These are phyloP conservation scores for Mimachlamys varia DNA, from an alignment of 2,888 invertebrate species.

Conservation along the genomic window DNA sequence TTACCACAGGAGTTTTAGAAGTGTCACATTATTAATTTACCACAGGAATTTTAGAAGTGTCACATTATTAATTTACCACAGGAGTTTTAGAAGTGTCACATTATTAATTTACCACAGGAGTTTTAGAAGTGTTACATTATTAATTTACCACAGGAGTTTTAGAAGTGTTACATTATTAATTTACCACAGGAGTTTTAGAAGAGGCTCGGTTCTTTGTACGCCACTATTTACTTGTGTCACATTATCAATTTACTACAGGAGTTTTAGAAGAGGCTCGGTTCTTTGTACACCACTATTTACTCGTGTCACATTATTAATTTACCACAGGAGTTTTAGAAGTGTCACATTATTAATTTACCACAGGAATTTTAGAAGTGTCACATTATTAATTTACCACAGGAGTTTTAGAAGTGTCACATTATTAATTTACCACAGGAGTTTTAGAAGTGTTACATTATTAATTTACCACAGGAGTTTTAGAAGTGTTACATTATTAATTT, in stretches of 20 bases:
- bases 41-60: constrained; percentile 90
- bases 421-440: constrained; percentile 83
- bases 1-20: constrained; percentile 87
- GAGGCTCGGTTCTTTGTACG: constrained; percentile 86
- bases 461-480: constrained; percentile 86
- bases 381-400: constrained; percentile 78
- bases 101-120: constrained; percentile 80
- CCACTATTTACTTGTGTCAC: too few relatives aligned
- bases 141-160: constrained; percentile 85
- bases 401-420: constrained; percentile 88
- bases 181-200: constrained; percentile 87
- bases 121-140: constrained; percentile 89
- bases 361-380: constrained; percentile 89
- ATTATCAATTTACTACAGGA: constrained; percentile 78
- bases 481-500: constrained; percentile 84
- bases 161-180: constrained; percentile 85
- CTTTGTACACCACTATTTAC: too few relatives aligned
- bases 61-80: constrained; percentile 61
- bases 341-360: constrained; percentile 40
- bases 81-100: constrained; percentile 89
- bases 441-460: constrained; percentile 88
- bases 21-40: constrained; percentile 81
- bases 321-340: constrained; percentile 88
- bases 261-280: constrained; percentile 90
- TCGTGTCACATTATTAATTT: neutral